Evolutionary conservation across 1,140 invertebrate species (phyloP), one percentile per base, ranked within the genome.

Genomic region (Plodia interpunctella): DNA sequence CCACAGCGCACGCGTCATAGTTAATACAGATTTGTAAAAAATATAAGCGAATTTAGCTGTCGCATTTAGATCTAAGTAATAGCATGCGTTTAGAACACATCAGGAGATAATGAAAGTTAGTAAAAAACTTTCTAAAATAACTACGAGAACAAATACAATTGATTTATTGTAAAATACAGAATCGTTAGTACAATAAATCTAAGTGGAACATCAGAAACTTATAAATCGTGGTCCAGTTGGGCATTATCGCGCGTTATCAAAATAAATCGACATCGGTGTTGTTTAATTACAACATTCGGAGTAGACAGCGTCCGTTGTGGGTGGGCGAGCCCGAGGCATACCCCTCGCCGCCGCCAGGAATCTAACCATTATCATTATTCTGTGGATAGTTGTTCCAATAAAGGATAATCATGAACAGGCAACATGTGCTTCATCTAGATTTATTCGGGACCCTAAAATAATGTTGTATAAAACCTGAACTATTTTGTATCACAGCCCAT

Each of bases 201-300:
- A 63, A 32, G 5, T 55, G 62, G 57, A 60, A 19, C 62, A 72
- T 68, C 61, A 21, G 61, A 61, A 55, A n/a, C 49, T 10, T 61
- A 54, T 55, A 58, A 62, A 63, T 53, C 59, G 50, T 62, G 63
- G 54, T 50, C 62, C 57, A 68, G 60, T 63, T 63, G 57, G 30
- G 49, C 52, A 51, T 59, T 70, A 66, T 70, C 65, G 55, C 21
- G 30, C 44, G 28, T 65, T 68, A 72, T 68, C 67, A 66, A 70
- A 68, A 73, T 66, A 73, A 65, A 73, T 73, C 64, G 58, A 64
- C 50, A 71, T 57, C 54, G 59, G 59, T 67, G 59, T 72, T 75
- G 66, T 72, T 75, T 76, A 73, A 76, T 76, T 72, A 70, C 65
- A 68, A 66, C 63, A 68, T 66, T 67, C 64, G 56, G 65, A 55